A percentile compares a stretch with the other conserved stretches of the same genome.
These are phyloP conservation scores for Heloderma charlesbogerti DNA, from an alignment of 2,113 vertebrate species.

Conservation along the genomic window DNA sequence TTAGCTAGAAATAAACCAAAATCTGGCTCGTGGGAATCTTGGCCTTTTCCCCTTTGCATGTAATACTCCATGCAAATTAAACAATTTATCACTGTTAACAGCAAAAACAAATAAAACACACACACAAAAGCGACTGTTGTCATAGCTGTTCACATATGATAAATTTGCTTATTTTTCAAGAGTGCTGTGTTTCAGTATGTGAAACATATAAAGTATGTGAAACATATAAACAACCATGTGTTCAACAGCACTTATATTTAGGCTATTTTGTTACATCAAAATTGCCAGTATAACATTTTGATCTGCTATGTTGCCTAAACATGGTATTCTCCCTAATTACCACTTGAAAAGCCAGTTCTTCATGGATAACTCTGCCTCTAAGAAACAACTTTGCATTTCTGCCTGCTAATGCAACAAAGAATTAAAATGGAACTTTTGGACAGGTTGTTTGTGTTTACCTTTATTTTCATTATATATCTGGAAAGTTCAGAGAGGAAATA, in stretches of 20 bases:
- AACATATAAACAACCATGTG: conserved; percentile 61
- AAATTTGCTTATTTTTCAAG: conserved; percentile 61
- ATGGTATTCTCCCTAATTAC: background rate
- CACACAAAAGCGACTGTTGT: conserved; percentile 56
- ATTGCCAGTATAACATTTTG: background rate
- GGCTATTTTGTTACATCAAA: conserved; percentile 1
- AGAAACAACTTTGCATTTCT: conserved; percentile 15
- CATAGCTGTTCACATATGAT: conserved; percentile 51
- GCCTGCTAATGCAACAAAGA: background rate
- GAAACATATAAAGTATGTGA: conserved; percentile 70
- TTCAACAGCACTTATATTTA: conserved; percentile 31
- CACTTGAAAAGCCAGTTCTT: background rate
- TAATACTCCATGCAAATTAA: conserved; percentile 55
- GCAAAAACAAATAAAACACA: background rate
- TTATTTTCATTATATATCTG: background rate
- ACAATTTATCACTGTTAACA: conserved; percentile 3
- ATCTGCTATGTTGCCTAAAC: background rate
- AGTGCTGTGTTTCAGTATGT: conserved; percentile 62
- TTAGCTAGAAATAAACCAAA: conserved; percentile 57
- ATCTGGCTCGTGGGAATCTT: conserved; percentile 61
- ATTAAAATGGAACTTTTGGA: background rate
- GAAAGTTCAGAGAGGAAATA: background rate
- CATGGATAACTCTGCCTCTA: background rate
- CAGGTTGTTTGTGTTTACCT: no score
- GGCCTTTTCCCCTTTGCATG: conserved; percentile 59